A percentile compares a stretch with the other conserved stretches of the same genome.
Conservation (phyloP, 2,888 invertebrate genomes). For the Epistrophe eligans region DNA sequence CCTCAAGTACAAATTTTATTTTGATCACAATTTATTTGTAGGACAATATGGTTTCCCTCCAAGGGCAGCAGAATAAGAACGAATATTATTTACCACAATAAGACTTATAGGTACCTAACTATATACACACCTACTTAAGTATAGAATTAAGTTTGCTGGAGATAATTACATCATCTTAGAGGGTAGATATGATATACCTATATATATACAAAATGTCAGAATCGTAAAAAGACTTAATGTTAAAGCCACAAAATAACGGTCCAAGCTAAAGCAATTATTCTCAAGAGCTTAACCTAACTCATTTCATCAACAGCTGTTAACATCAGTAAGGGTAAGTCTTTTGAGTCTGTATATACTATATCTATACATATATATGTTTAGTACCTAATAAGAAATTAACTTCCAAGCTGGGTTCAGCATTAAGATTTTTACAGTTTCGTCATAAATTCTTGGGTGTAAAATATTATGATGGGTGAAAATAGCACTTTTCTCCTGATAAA, state of each 20-base stretch:
- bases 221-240: slow-evolving; percentile 21
- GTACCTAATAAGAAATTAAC: slow-evolving; percentile 30
- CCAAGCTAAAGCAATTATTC: slow-evolving; percentile 9
- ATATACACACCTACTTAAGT: neutral
- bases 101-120: neutral
- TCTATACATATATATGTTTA: neutral
- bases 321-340: slow-evolving; percentile 2
- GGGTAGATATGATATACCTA: neutral
- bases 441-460: slow-evolving; percentile 16
- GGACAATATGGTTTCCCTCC: no score
- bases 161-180: neutral
- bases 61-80: no score
- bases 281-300: slow-evolving; percentile 36
- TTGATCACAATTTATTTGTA: no score
- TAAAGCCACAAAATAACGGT: slow-evolving; percentile 25
- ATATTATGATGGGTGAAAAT: slow-evolving; percentile 20
- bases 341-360: neutral
- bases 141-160: neutral
- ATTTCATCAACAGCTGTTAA: slow-evolving; percentile 26
- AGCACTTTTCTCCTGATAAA: slow-evolving; percentile 5
- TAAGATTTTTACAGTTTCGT: slow-evolving; percentile 29
- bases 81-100: no score
- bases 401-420: slow-evolving; percentile 25
- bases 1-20: no score
- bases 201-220: neutral